These are phyloP conservation scores for Dioctria linearis DNA, from an alignment of 2,888 invertebrate species.

Conservation along the genomic window DNA sequence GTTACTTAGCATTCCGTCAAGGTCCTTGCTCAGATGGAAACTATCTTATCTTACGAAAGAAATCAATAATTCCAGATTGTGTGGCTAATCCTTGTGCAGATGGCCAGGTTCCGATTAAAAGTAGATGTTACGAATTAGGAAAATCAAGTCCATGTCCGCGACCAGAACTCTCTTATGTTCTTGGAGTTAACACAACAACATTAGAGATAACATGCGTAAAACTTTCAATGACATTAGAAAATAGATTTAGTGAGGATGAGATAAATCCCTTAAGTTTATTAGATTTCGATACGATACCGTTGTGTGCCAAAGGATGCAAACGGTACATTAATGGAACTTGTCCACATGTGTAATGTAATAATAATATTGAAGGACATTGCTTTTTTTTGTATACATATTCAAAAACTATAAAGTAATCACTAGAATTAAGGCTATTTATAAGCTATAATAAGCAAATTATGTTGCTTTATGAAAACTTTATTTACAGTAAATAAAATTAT, in stretches of 20 bases:
- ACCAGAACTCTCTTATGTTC: constrained; percentile 69
- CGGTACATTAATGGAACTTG: constrained; percentile 64
- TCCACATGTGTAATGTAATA: constrained; percentile 25
- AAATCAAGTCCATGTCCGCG: constrained; percentile 64
- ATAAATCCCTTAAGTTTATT: background rate
- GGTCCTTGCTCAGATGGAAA: constrained; percentile 77
- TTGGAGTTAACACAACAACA: constrained; percentile 77
- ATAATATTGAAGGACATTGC: background rate
- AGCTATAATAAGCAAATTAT: background rate
- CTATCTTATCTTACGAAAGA: constrained; percentile 73
- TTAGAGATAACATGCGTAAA: constrained; percentile 75
- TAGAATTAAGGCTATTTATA: background rate
- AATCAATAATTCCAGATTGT: constrained; percentile 75
- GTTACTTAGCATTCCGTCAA: constrained; percentile 76
- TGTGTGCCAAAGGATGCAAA: constrained; percentile 65
- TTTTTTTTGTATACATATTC: background rate
- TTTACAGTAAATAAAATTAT: background rate
- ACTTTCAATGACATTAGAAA: constrained; percentile 63
- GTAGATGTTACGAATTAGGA: constrained; percentile 65
- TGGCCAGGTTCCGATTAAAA: constrained; percentile 70
- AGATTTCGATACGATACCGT: constrained; percentile 59
- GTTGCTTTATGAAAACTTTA: background rate
- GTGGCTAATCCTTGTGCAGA: constrained; percentile 77
- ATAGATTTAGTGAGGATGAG: constrained; percentile 66
- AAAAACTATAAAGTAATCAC: background rate